Conservation (phyloP, 2,113 vertebrate species). For the Alethe diademata region DNA sequence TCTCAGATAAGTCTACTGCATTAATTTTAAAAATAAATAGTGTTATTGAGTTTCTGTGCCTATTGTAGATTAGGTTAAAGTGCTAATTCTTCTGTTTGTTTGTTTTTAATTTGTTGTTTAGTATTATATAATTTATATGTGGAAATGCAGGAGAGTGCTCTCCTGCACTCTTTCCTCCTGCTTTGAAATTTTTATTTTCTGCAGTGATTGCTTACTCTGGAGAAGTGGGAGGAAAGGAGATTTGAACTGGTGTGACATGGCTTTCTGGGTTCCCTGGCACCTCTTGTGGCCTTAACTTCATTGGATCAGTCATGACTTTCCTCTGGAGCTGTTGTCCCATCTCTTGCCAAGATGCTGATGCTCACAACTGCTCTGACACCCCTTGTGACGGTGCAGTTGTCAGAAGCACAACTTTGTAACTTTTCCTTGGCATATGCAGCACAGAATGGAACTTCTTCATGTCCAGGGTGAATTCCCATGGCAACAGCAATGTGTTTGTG, state of each 20-base stretch:
- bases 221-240: not conserved
- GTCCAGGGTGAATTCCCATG: slow-evolving; percentile 18
- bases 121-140: not conserved
- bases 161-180: not conserved
- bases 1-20: not conserved
- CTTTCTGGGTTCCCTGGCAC: not conserved
- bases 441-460: not conserved
- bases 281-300: slow-evolving; percentile 5
- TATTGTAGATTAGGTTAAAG: not conserved
- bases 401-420: not conserved
- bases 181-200: not conserved
- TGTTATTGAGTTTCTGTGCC: not conserved
- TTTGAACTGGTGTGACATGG: not conserved
- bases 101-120: not conserved
- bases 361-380: not conserved
- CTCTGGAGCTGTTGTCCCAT: not conserved
- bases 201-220: not conserved
- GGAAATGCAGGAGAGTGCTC: not conserved
- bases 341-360: not conserved
- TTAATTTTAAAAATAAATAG: not conserved
- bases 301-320: not conserved
- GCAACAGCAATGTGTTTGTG: not conserved
- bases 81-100: not conserved
- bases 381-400: accelerated
- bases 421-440: not conserved